A percentile compares a stretch with the other conserved stretches of the same genome.
phyloP scores from a whole-genome alignment of 2,113 vertebrate genomes.

The Psephotus haematonotus region DNA sequence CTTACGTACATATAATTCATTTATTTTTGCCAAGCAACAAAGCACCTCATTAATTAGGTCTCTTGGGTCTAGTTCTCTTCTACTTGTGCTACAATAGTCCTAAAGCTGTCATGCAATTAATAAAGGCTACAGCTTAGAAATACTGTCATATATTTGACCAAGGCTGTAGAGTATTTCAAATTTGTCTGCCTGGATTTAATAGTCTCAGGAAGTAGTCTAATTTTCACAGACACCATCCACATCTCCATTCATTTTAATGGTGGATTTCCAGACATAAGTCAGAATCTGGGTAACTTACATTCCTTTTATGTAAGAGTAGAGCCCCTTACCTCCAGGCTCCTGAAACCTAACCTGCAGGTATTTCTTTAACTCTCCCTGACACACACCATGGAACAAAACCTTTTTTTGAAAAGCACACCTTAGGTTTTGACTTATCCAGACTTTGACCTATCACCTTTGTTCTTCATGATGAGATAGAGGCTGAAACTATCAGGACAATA shows the following conservation, averaged over 20 bases:
- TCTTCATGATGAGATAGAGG: constrained; percentile 7
- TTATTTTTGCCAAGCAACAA: constrained; percentile 22
- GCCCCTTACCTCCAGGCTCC: background rate
- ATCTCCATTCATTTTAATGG: background rate
- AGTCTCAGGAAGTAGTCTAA: background rate
- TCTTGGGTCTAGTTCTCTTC: background rate
- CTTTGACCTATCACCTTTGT: constrained; percentile 39
- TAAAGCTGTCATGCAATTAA: background rate
- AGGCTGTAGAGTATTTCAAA: background rate
- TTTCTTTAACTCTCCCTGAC: background rate
- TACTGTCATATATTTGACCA: background rate
- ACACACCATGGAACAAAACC: background rate
- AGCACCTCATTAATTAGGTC: constrained; percentile 15
- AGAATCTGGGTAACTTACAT: background rate
- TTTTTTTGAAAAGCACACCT: background rate
- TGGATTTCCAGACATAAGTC: background rate
- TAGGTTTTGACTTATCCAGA: background rate
- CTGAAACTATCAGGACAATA: background rate
- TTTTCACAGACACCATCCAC: background rate
- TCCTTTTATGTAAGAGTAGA: background rate
- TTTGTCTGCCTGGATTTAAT: background rate
- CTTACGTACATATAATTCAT: background rate
- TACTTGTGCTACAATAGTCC: background rate
- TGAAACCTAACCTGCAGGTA: background rate
- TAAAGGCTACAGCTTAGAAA: background rate